Evolutionary conservation across 1,140 invertebrate species (phyloP), one percentile per base, ranked within the genome.

Genomic region (Trypoxylus dichotomus): DNA sequence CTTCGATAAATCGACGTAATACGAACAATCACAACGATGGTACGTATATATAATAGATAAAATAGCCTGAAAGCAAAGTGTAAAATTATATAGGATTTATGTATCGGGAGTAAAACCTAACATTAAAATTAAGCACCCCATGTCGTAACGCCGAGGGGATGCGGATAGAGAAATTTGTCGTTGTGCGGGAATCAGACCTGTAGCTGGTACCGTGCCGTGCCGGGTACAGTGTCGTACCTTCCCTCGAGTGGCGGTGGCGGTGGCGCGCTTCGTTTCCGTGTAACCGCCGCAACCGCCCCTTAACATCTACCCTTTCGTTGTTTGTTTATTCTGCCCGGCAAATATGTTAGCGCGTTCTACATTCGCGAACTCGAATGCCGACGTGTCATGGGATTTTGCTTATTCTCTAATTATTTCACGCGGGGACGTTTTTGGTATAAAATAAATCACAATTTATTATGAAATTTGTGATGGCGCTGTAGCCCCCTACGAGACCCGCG

Each of bases 31-130:
- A 24, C 60, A 13, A 21, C 24, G 60, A 68, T 68, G 24, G 11
- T 10, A 29, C 24, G 60, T 29, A 24, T 68, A 29, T 11, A 29
- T 2, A 68, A 24, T 68, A 29, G 21, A 15, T 68, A 68, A 68
- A 27, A 68, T 24, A 27, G 24, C 24, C 60, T 24, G 60, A 68
- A 27, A 68, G 60, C 60, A 7, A 68, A 68, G 60, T 68, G 60
- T 68, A 68, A 68, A 68, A 68, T 68, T 68, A 68, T 68, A 68
- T 68, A 68, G 60, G 60, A 68, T 68, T 68, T 68, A 68, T 68
- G 60, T 68, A 68, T 68, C 60, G 60, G 60, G 60, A 68, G 21
- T 68, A 68, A 68, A 68, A 68, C 60, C 60, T 15, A 68, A 68
- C 60, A 68, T 68, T 68, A 68, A 68, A 68, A 68, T 68, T 68